Percentiles rank a stretch among this genome's conserved stretches.
phyloP scores from a whole-genome alignment of 2,888 invertebrate species.

The Balanococcus diminutus region DNA sequence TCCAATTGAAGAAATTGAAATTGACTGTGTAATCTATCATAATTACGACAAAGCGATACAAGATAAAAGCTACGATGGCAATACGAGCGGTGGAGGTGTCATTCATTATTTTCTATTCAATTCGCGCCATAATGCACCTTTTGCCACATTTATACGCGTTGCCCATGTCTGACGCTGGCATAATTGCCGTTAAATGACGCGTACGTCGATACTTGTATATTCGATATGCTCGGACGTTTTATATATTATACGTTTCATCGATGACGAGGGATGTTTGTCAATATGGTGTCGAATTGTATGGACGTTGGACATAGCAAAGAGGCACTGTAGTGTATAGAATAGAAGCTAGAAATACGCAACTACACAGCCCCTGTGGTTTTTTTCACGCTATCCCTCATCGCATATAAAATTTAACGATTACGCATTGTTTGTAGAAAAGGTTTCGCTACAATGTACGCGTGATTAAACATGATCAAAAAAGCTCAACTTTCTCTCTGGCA shows the following conservation, averaged over 20 bases:
- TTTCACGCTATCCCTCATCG: background rate
- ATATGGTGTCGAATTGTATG: background rate
- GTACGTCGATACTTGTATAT: background rate
- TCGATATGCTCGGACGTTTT: background rate
- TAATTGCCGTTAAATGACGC: background rate
- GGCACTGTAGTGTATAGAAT: background rate
- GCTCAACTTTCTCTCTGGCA: background rate
- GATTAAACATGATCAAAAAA: background rate
- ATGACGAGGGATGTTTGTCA: background rate
- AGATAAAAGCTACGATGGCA: too few relatives aligned
- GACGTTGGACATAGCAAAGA: background rate
- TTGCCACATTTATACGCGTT: background rate
- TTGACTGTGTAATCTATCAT: slow-evolving; percentile 5
- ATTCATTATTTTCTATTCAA: slow-evolving; percentile 1
- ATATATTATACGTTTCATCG: background rate
- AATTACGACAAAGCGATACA: background rate
- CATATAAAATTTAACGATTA: background rate
- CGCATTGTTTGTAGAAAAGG: background rate
- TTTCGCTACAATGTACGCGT: background rate
- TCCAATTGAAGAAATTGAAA: background rate
- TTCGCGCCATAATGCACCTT: background rate
- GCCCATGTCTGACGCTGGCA: background rate
- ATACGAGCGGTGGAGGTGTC: background rate
- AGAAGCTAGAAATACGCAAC: background rate
- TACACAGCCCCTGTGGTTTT: background rate